phyloP scores from a whole-genome alignment of 2,888 invertebrate genomes.

The Fragum sueziense region DNA sequence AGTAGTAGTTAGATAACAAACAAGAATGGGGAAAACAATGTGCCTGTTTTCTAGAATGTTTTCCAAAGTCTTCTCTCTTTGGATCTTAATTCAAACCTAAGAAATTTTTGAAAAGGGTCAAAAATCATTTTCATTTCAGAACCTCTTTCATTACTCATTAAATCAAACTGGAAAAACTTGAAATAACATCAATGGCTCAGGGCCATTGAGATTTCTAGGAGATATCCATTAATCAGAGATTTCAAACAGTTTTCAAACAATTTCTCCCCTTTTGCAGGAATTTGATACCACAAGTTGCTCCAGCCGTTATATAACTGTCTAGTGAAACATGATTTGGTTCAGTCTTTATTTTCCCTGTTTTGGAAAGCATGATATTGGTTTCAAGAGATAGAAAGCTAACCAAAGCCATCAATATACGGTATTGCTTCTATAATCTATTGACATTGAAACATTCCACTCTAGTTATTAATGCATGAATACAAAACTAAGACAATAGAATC shows the following conservation, averaged over 20 bases:
- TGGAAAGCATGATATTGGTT: no score
- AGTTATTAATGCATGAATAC: constrained; percentile 8
- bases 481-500: constrained; percentile 1
- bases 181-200: background rate
- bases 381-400: no score
- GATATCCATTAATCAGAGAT: background rate
- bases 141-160: background rate
- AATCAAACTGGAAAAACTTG: background rate
- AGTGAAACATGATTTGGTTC: no score
- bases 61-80: no score
- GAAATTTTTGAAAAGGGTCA: constrained; percentile 6
- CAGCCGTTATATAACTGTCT: no score
- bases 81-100: no score
- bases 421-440: background rate
- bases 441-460: background rate
- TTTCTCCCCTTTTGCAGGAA: background rate
- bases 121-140: background rate
- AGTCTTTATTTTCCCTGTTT: no score
- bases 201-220: background rate
- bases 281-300: no score
- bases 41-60: no score
- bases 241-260: background rate
- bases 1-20: no score
- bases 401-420: no score
- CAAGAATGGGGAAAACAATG: no score